phyloP scores from a whole-genome alignment of 2,113 vertebrate genomes.

The Carollia perspicillata region DNA sequence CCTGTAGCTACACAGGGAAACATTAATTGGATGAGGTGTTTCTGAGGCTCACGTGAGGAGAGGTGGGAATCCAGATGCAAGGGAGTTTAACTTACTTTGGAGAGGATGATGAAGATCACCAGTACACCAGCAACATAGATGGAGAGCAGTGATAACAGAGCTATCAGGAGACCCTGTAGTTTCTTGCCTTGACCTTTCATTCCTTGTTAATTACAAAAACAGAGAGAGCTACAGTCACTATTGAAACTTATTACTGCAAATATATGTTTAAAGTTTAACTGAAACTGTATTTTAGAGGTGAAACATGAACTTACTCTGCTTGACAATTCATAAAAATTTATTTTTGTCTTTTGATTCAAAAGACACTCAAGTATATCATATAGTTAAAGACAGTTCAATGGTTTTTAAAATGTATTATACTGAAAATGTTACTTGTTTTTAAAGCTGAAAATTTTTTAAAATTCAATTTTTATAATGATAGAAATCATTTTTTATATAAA shows the following conservation, averaged over 20 bases:
- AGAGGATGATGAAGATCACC: constrained; percentile 54
- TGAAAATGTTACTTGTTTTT: not conserved
- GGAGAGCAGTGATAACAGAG: constrained; percentile 57
- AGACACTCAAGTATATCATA: not conserved
- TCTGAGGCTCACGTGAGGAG: not conserved
- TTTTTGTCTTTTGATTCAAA: not conserved
- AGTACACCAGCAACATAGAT: constrained; percentile 69
- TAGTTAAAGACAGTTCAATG: not conserved
- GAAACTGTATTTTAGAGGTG: not conserved
- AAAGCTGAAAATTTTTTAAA: not conserved
- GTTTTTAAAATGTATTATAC: not conserved
- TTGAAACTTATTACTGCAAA: not conserved
- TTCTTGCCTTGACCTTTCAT: constrained; percentile 5
- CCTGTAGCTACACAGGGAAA: not conserved
- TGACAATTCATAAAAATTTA: not conserved
- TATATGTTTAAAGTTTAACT: not conserved
- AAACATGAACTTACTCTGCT: not conserved
- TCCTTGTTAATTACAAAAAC: constrained; percentile 51
- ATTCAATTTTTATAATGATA: not conserved
- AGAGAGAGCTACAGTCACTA: not conserved
- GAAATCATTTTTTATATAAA: constrained; percentile 32
- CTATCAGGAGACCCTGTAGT: constrained; percentile 50
- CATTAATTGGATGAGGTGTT: not conserved
- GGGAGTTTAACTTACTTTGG: constrained; percentile 70
- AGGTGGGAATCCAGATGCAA: not conserved